Base-by-base conservation (phyloP, 2,888 invertebrate genomes). In the Eupithecia abbreviata region DNA sequence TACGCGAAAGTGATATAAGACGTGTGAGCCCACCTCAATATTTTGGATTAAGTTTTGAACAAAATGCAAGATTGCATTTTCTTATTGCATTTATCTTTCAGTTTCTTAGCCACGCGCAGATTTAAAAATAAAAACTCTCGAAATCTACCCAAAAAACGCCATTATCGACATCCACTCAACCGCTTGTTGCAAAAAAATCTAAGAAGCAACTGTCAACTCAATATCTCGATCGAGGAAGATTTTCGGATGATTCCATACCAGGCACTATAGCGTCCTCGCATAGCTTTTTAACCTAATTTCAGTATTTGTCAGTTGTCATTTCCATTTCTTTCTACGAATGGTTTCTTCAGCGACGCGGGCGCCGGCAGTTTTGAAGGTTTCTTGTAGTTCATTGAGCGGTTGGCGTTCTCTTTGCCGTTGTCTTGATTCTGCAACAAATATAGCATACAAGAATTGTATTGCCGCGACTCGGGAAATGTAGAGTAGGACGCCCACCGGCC, bases 311-410 rank as follows among this genome's bases (percentile, higher is more conserved):
- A 87, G 80, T 88, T 86, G 30, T 76, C 80, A 0, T 75, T 66
- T 4, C 74, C 78, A 81, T 91, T 91, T 3, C 90, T 83, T 77
- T 90, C 89, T 4, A 85, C 79, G 58, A 95, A 89, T 0, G 93
- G 92, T 76, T 92, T 93, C 84, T 94, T 95, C 76, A 75, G 84
- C 0, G 90, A 89, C 0, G 87, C 69, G 0, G 92, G 93, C 51
- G 92, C 92, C 47, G 90, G 93, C 13, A 95, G 86, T 62, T 90
- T 92, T 0, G 95, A 94, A 0, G 90, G 90, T 71, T 91, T 93
- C 82, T 89, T 90, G 77, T 77, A 78, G 74, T 85, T 84, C 3
- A 85, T 79, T 58, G 87, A 84, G 1, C 87, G 89, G 77, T 87
- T 86, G 0, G 85, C 81, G 81, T 95, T 95, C 83, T 95, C 95